Evolutionary conservation across 2,888 invertebrate species (phyloP), one percentile per base, ranked within the genome.

Genomic region (Apodemia zela): DNA sequence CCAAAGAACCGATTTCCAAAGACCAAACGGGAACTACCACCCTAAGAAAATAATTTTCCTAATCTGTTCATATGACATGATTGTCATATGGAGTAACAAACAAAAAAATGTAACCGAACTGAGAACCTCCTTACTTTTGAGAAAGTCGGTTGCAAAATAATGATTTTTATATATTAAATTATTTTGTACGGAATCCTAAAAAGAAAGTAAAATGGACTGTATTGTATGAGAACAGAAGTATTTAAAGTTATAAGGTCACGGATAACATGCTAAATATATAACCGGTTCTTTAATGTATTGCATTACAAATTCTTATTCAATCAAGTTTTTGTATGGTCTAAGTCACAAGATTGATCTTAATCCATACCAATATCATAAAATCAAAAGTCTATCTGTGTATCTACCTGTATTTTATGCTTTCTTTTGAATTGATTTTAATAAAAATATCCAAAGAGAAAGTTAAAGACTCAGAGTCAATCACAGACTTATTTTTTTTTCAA

Each of bases 221-320:
- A 57, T 57, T 57, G 54, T 57, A 57, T 57, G 25, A 57, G 54
- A 25, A 57, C 15, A 18, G 25, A 57, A 29, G 13, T 25, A 57
- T 25, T 57, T 29, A 25, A 5, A 57, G 54, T 57, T 57, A 57
- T 57, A 57, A 57, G 54, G 54, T 57, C 54, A 57, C 15, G 54
- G 54, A 21, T 29, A 57, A 57, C 54, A 57, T 29, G 54, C 15
- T 29, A 57, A 57, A 57, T 57, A 57, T 29, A 15, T 57, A 57
- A 57, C 54, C 54, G 54, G 54, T 57, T 57, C 21, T 57, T 29
- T 57, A 57, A 57, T 57, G 29, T 57, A 57, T 57, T 57, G 29
- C 54, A 57, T 57, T 57, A 57, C n/a, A n/a, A 25, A 57, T 57
- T 57, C 25, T 57, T 29, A 57, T 57, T 29, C 29, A 57, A 57